phyloP scores from a whole-genome alignment of 2,797 vertebrate species.

The Rhyacichthys aspro region DNA sequence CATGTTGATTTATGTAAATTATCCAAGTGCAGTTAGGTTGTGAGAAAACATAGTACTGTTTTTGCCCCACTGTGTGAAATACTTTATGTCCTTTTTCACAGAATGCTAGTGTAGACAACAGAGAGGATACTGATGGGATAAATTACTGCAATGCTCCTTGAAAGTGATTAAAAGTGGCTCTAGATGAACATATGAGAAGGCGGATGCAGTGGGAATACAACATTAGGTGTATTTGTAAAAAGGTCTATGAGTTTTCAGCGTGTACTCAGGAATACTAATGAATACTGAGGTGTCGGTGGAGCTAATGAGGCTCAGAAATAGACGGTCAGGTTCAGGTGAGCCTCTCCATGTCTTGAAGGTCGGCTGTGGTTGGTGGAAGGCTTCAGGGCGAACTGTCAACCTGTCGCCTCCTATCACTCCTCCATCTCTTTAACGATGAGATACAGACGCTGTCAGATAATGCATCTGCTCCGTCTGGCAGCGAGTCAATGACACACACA shows the following conservation, averaged over 20 bases:
- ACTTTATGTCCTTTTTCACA: no score
- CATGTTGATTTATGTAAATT: no score
- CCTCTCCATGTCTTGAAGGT: conserved; percentile 23
- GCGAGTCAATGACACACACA: conserved; percentile 13
- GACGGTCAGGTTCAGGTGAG: conserved; percentile 21
- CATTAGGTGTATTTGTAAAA: conserved; percentile 11
- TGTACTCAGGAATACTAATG: conserved; percentile 31
- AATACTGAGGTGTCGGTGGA: conserved; percentile 4
- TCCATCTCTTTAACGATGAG: conserved; percentile 44
- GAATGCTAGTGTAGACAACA: no score
- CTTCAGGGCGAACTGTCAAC: conserved; percentile 39
- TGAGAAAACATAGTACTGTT: no score
- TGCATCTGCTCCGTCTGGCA: conserved; percentile 16
- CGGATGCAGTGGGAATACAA: conserved; percentile 5
- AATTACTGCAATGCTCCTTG: no score
- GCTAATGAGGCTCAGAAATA: not conserved
- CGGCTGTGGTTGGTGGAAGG: conserved; percentile 24
- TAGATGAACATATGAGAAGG: no score
- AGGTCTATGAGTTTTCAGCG: conserved; percentile 1
- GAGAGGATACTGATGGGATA: no score
- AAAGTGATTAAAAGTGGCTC: no score
- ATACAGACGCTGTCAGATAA: conserved; percentile 10
- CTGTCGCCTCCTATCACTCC: conserved; percentile 38
- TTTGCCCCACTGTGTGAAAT: no score
- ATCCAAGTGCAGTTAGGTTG: no score